phyloP scores from a whole-genome alignment of 2,113 vertebrate genomes.

The Osmerus mordax region DNA sequence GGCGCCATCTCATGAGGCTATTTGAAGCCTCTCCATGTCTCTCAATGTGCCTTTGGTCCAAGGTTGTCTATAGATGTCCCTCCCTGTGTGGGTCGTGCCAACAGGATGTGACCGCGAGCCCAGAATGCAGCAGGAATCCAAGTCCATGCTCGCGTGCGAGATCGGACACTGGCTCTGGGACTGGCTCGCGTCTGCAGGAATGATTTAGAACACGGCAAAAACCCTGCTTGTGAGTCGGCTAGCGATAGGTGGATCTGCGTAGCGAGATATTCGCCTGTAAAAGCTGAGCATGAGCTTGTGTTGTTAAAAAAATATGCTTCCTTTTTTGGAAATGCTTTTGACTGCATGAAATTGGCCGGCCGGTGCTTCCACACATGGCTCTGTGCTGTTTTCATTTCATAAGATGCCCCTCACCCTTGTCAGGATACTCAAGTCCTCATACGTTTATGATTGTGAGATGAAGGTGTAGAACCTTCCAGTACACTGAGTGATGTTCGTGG shows the following conservation, averaged over 20 bases:
- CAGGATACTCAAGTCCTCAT: not conserved
- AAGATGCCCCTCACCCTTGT: not conserved
- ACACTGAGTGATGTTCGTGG: not conserved
- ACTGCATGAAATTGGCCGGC: not conserved
- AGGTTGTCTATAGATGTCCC: slow-evolving; percentile 61
- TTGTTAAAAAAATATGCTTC: not conserved
- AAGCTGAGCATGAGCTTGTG: not conserved
- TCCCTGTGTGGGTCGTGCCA: slow-evolving; percentile 33
- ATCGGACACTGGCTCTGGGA: slow-evolving; percentile 51
- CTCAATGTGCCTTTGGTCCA: slow-evolving; percentile 60
- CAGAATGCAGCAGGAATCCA: slow-evolving; percentile 68
- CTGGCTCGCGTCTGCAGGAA: slow-evolving; percentile 34
- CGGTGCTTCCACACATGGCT: not conserved
- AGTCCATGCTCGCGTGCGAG: slow-evolving; percentile 43
- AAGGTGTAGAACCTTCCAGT: no score
- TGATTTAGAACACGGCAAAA: slow-evolving; percentile 33
- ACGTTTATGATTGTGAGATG: not conserved
- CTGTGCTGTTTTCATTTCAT: slow-evolving; percentile 8
- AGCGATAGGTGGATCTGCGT: slow-evolving; percentile 1
- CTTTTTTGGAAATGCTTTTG: slow-evolving; percentile 14
- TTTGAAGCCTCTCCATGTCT: slow-evolving; percentile 46
- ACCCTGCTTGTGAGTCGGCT: slow-evolving; percentile 23
- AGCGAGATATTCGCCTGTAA: not conserved
- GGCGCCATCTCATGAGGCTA: slow-evolving; percentile 55
- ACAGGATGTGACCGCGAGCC: slow-evolving; percentile 69